Conservation (phyloP, 2,888 invertebrate genomes). For the Hybos culiciformis region DNA sequence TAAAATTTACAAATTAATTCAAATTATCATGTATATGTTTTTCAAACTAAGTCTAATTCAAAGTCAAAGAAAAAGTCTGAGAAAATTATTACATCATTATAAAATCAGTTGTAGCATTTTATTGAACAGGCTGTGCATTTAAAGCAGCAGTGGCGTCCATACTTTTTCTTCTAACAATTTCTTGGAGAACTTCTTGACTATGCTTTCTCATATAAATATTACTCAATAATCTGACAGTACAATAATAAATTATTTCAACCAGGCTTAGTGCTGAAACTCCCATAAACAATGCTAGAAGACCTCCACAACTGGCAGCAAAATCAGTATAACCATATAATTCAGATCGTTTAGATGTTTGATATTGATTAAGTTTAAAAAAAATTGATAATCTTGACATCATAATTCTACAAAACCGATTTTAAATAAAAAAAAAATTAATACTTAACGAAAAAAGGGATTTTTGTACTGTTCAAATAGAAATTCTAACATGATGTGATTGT, state of each 20-base stretch:
- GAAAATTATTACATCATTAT: too few species aligned
- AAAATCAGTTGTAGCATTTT: too few species aligned
- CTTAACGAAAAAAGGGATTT: neutral
- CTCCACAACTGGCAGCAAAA: conserved; percentile 48
- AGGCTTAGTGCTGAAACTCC: conserved; percentile 18
- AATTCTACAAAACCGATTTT: conserved; percentile 31
- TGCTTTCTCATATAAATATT: conserved; percentile 25
- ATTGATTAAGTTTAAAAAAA: conserved; percentile 53
- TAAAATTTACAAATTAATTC: too few species aligned
- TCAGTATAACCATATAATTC: conserved; percentile 47
- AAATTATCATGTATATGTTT: too few species aligned
- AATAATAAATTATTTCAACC: conserved; percentile 36
- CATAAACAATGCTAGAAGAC: conserved; percentile 36
- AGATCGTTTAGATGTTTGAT: conserved; percentile 44
- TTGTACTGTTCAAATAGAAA: neutral
- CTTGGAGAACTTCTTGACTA: neutral
- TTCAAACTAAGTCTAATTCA: too few species aligned
- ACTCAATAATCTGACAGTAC: conserved; percentile 31
- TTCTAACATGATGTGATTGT: neutral
- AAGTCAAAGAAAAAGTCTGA: too few species aligned
- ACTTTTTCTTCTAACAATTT: too few species aligned
- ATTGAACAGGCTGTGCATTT: too few species aligned
- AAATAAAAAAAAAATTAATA: conserved; percentile 15
- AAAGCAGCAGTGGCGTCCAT: too few species aligned
- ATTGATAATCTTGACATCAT: conserved; percentile 42